Conservation (phyloP, 2,113 vertebrate genomes). For the Oriolus oriolus region DNA sequence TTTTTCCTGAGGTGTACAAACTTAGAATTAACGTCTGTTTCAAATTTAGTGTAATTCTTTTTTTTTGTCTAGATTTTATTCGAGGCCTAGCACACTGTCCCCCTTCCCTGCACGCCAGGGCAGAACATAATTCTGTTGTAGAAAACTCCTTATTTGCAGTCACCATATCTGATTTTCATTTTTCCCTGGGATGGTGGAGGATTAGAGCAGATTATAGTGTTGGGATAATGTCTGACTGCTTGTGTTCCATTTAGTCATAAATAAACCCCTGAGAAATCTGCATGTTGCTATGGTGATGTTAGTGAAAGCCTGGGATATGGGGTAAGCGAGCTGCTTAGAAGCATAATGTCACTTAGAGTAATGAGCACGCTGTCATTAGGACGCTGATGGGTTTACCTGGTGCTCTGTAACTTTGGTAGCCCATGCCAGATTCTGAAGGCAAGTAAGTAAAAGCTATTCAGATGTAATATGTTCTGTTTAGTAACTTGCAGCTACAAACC, state of each 20-base stretch:
- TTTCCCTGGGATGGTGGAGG: slow-evolving; percentile 42
- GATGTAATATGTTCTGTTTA: not conserved
- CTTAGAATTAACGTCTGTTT: not conserved
- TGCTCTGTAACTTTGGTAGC: not conserved
- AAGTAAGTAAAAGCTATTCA: not conserved
- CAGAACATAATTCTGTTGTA: not conserved
- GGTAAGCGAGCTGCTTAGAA: slow-evolving; percentile 25
- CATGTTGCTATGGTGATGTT: slow-evolving; percentile 63
- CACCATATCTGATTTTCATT: slow-evolving; percentile 45
- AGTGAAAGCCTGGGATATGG: slow-evolving; percentile 40
- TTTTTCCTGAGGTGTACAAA: not conserved
- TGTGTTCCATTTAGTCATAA: slow-evolving; percentile 69
- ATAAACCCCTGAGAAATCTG: slow-evolving; percentile 63
- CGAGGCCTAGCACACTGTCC: not conserved
- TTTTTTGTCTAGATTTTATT: not conserved
- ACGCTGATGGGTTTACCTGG: not conserved
- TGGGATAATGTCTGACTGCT: slow-evolving; percentile 67
- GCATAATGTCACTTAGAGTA: slow-evolving; percentile 54
- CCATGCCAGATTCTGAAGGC: not conserved
- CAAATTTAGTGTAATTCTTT: not conserved
- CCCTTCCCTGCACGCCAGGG: not conserved
- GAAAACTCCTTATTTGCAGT: not conserved
- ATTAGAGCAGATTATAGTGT: slow-evolving; percentile 73
- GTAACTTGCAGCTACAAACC: not conserved
- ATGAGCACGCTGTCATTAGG: not conserved